Conservation (phyloP, 2,888 invertebrate species). For the Congeria kusceri region DNA sequence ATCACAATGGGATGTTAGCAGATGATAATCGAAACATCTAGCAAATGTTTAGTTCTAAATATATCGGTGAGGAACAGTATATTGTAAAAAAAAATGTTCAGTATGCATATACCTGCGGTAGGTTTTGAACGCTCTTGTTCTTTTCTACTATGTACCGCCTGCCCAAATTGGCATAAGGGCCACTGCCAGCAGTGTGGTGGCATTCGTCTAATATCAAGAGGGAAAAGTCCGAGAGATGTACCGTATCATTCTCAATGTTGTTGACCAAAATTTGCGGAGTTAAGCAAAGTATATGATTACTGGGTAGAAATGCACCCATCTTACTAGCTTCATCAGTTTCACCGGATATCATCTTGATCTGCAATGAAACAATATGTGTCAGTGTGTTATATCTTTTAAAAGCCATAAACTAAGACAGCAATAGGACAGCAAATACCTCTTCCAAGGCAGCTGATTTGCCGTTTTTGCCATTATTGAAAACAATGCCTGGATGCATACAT, state of each 20-base stretch:
- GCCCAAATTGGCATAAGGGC: conserved; percentile 74
- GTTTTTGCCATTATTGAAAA: no score
- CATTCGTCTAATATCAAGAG: conserved; percentile 75
- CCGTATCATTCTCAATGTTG: conserved; percentile 49
- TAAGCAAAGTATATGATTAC: conserved; percentile 47
- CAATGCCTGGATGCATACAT: no score
- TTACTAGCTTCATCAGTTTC: conserved; percentile 17
- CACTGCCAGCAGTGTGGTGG: conserved; percentile 69
- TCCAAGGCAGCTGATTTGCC: no score
- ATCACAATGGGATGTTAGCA: no score
- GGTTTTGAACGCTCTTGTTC: background rate
- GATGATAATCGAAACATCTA: no score
- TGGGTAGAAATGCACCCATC: conserved; percentile 3
- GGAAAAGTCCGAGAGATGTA: conserved; percentile 45
- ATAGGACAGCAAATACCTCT: no score
- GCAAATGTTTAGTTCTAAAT: no score
- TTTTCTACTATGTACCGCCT: conserved; percentile 65
- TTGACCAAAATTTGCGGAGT: conserved; percentile 83
- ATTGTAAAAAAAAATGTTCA: no score
- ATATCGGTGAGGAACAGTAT: no score
- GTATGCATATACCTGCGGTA: conserved; percentile 21
- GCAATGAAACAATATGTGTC: background rate
- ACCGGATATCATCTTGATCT: conserved; percentile 7
- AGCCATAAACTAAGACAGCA: no score
- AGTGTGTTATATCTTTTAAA: no score